Evolutionary conservation across 2,888 invertebrate species (phyloP).

Genomic region (Nymphalis c-album): DNA sequence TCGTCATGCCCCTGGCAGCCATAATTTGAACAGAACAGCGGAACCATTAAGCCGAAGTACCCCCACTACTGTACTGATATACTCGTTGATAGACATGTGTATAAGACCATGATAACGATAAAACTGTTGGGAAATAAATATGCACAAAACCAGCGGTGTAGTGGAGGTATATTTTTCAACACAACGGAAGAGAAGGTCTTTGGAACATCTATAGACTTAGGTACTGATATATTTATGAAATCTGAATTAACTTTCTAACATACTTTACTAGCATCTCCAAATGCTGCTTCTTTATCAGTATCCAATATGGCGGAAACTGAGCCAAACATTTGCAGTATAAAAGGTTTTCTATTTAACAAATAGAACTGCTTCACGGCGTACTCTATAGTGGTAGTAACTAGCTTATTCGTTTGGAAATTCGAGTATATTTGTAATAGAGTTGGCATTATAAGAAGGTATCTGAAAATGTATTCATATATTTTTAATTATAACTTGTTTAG

Average conservation of each 20-base stretch:
- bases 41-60: too few relatives aligned
- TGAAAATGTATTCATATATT: slow-evolving; percentile 54
- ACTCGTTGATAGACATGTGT: too few relatives aligned
- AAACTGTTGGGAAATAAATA: too few relatives aligned
- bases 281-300: slow-evolving; percentile 91
- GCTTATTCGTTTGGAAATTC: slow-evolving; percentile 97
- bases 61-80: too few relatives aligned
- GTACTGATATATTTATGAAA: too few relatives aligned
- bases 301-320: slow-evolving; percentile 98
- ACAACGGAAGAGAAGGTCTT: too few relatives aligned
- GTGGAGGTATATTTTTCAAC: too few relatives aligned
- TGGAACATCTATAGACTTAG: too few relatives aligned
- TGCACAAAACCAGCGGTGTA: too few relatives aligned
- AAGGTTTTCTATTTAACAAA: slow-evolving; percentile 97
- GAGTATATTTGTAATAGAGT: slow-evolving; percentile 97
- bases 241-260: slow-evolving; percentile 32
- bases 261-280: slow-evolving; percentile 96
- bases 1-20: too few relatives aligned
- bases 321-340: slow-evolving; percentile 99
- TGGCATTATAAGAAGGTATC: slow-evolving; percentile 98
- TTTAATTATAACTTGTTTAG: not conserved
- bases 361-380: slow-evolving; percentile 99
- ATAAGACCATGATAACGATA: too few relatives aligned
- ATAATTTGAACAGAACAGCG: too few relatives aligned
- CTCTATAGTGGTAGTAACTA: slow-evolving; percentile 97